Percentiles rank a stretch among this genome's conserved stretches.
These are phyloP conservation scores for Neomorphus geoffroyi DNA, from an alignment of 2,797 vertebrate species.

Conservation along the genomic window DNA sequence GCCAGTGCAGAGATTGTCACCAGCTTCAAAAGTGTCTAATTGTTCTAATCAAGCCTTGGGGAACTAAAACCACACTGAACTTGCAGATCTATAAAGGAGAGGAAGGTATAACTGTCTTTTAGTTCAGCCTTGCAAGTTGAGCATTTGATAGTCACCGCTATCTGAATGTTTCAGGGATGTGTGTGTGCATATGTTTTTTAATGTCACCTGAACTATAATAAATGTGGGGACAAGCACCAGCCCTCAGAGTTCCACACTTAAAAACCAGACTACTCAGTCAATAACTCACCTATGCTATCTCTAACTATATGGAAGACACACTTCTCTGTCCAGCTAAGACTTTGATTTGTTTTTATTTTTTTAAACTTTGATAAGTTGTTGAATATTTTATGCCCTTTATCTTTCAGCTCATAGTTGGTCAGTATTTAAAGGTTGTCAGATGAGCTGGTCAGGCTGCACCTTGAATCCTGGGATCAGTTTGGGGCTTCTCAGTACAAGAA, in stretches of 20 bases:
- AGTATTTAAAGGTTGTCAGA: background rate
- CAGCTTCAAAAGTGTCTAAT: background rate
- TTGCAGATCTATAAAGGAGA: background rate
- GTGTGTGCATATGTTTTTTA: fast-evolving
- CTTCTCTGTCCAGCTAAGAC: background rate
- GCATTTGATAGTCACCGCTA: background rate
- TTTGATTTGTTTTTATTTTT: background rate
- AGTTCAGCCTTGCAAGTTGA: background rate
- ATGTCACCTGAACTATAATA: too few species aligned
- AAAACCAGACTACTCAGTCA: fast-evolving
- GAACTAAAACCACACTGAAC: background rate
- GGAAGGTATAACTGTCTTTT: background rate
- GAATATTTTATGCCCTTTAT: background rate
- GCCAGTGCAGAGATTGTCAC: background rate
- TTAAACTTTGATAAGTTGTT: background rate
- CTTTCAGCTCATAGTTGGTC: background rate
- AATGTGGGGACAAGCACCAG: background rate
- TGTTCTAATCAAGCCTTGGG: background rate
- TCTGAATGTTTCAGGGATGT: background rate
- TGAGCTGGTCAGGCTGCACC: too few species aligned
- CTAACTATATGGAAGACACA: too few species aligned
- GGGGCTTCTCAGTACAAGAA: too few species aligned
- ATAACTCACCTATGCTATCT: fast-evolving
- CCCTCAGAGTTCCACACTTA: background rate
- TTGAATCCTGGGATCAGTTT: too few species aligned